Evolutionary conservation across 2,113 vertebrate species (phyloP), one percentile per base, ranked within the genome.

Genomic region (Chloebia gouldiae): DNA sequence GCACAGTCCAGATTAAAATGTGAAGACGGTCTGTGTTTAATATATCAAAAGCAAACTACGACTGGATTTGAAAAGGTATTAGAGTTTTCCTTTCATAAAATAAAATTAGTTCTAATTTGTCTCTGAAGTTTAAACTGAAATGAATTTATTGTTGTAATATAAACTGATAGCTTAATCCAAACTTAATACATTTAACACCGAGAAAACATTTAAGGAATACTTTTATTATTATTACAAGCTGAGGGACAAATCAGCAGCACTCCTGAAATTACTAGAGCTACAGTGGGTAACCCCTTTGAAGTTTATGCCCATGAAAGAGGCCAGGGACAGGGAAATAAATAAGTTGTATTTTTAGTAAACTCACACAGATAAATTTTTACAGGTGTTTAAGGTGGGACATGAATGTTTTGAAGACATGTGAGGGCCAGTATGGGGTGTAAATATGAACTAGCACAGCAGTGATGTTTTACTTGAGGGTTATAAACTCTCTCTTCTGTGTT

Each of bases 21-120:
- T 78, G 90, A 96, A 63, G 47, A 64, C 30, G 51, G 70, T 64
- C 64, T 51, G 56, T 94, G 56, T 73, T 94, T 81, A 92, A 90
- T 90, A 86, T 54, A 78, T 92, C 76, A 79, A 92, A 94, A 96
- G 44, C 23, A 83, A 90, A 94, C 93, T 86, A 95, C 73, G 51
- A 60, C 80, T 94, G 79, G 44, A 71, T 91, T 91, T 90, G 63
- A 88, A 94, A 96, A 90, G 64, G 47, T 94, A 39, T 66, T 88
- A 68, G 45, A 90, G 71, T 86, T 94, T 93, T 90, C 49, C 60
- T 81, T 94, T 78, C 69, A 56, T 83, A 75, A 95, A 90, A 93
- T 68, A 81, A 37, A 95, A 94, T 93, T 93, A 81, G 28, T 92
- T 78, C 47, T 83, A 60, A 94, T 88, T 95, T 88, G 51, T 61